Evolutionary conservation across 2,113 vertebrate species (phyloP).

Genomic region (Seriola dumerili): DNA sequence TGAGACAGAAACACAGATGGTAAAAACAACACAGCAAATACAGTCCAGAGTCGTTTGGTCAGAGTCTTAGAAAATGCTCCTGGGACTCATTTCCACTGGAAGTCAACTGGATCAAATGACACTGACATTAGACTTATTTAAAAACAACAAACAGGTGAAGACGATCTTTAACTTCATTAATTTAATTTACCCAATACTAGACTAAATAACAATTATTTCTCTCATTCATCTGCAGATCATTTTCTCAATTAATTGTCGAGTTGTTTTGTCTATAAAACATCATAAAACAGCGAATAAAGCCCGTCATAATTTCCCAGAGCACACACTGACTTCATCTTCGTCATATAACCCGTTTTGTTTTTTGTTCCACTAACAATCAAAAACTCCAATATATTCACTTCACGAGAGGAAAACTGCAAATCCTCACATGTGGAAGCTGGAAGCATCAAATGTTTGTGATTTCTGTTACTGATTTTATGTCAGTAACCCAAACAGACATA

Average conservation of each 20-base stretch:
- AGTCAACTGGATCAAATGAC: conserved; percentile 7
- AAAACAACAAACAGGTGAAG: background rate
- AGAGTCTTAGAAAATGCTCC: background rate
- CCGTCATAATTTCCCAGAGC: background rate
- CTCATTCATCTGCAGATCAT: background rate
- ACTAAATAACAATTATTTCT: background rate
- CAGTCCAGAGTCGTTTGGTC: background rate
- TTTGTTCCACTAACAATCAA: background rate
- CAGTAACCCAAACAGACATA: background rate
- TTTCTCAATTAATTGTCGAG: background rate
- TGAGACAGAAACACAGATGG: background rate
- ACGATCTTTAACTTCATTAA: no score
- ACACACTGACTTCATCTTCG: background rate
- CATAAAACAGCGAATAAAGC: background rate
- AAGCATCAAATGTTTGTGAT: background rate
- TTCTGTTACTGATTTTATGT: background rate
- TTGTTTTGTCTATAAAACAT: background rate
- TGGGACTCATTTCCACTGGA: background rate
- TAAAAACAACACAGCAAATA: background rate
- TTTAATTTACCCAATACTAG: background rate
- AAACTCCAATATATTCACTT: background rate
- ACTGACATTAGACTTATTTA: background rate
- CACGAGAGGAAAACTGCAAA: background rate
- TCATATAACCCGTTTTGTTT: background rate
- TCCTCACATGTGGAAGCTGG: background rate